These are phyloP conservation scores for Cremastinae sp. DNA, from an alignment of 2,888 invertebrate species.

Conservation along the genomic window DNA sequence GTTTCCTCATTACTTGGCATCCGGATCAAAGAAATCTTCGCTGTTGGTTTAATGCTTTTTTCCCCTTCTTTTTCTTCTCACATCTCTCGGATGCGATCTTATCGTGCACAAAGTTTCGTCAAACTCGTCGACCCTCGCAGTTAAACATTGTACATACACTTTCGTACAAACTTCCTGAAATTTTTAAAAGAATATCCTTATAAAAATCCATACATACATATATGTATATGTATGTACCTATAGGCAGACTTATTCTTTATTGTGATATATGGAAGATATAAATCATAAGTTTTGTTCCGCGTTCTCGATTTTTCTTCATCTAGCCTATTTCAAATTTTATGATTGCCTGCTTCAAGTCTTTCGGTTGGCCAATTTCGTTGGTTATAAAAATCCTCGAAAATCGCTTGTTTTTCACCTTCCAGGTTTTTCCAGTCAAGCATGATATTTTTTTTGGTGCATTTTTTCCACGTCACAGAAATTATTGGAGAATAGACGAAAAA, in stretches of 20 bases:
- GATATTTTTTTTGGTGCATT: slow-evolving; percentile 38
- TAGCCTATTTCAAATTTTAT: too few relatives aligned
- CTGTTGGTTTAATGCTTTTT: slow-evolving; percentile 4
- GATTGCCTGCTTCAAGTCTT: too few relatives aligned
- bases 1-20: slow-evolving; percentile 30
- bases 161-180: not conserved
- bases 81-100: slow-evolving; percentile 9
- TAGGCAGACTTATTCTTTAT: not conserved
- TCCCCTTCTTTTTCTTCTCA: too few relatives aligned
- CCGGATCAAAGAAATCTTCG: slow-evolving; percentile 47
- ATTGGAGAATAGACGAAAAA: slow-evolving; percentile 18
- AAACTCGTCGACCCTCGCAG: not conserved
- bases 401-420: slow-evolving; percentile 33
- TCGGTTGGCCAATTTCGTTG: too few relatives aligned
- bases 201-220: not conserved
- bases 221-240: not conserved
- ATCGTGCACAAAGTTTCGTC: slow-evolving; percentile 6
- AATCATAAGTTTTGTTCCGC: too few relatives aligned
- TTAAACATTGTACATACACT: not conserved
- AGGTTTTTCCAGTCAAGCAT: slow-evolving; percentile 25
- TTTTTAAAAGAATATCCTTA: not conserved
- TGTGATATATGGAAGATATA: not conserved
- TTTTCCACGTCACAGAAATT: slow-evolving; percentile 39
- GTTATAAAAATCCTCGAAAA: not conserved
- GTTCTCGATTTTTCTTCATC: too few relatives aligned